Evolutionary conservation across 2,888 invertebrate species (phyloP), one percentile per base, ranked within the genome.

Genomic region (Dusona sp.): DNA sequence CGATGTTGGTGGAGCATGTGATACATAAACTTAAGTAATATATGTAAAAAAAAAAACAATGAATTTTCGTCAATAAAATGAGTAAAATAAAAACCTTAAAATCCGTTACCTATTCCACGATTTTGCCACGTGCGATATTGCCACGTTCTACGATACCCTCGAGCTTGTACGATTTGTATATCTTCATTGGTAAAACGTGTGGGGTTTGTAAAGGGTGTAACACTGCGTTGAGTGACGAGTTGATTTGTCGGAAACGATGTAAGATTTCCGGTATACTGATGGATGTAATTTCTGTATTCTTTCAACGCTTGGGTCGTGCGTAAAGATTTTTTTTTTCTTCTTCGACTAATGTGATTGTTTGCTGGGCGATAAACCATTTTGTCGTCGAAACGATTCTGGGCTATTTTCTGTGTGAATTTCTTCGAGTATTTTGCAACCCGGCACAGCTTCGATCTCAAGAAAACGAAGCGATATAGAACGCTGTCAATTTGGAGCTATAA

Each of bases 281-380:
- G 45, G 25, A 45, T 22, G 64, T 25, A 64, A 45, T 75, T 61
- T 42, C 22, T 51, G 29, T 67, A 57, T 74, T 75, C 65, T 38
- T 83, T 57, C 11, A 79, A 68, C 22, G 45, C 6, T 6, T 29
- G 61, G n/a, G 51, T 4, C 38, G 51, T 64, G 33, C 74, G 68
- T 3, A 4, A 33, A 13, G 79, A 45, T 72, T 70, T 75, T 48
- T 54, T 75, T 65, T 79, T 85, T 67, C 38, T 54, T 75, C 51
- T 79, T 6, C n/a, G 33, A 22, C 70, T 75, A 29, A 85, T 79
- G 4, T 36, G 36, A 33, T 25, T 70, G 48, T 68, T 79, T 38
- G 25, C 48, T 13, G 36, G 29, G 16, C 67, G 64, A 54, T 74
- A 75, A 45, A 64, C 45, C 85, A 85, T 85, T 75, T 77, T 77